These are phyloP conservation scores for Henricia sp. DNA, from an alignment of 53 echinoderm and acorn worm genomes.

Conservation along the genomic window DNA sequence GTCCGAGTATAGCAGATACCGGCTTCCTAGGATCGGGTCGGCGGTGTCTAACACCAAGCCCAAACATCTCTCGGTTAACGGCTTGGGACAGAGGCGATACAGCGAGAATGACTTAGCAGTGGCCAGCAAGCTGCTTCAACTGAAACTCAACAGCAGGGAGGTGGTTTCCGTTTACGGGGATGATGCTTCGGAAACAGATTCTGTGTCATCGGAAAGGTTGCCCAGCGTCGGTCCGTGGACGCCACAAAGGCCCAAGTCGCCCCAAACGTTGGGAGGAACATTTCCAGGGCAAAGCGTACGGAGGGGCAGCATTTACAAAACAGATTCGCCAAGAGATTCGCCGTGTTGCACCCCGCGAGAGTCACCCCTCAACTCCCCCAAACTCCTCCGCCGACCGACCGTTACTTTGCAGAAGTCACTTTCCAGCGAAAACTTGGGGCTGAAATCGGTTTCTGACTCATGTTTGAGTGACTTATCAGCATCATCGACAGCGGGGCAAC, in stretches of 20 bases:
- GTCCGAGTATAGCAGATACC: conserved; percentile 53
- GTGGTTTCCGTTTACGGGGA: not conserved
- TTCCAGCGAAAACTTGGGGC: conserved; percentile 24
- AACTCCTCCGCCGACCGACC: conserved; percentile 14
- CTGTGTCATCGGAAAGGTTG: not conserved
- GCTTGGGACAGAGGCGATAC: conserved; percentile 25
- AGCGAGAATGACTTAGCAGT: conserved; percentile 40
- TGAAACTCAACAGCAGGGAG: conserved; percentile 34
- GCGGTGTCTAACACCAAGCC: not conserved
- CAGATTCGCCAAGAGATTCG: conserved; percentile 40
- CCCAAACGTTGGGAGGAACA: not conserved
- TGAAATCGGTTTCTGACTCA: not conserved
- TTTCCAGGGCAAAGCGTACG: conserved; percentile 7
- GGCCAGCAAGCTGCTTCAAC: conserved; percentile 26
- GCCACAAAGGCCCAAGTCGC: not conserved
- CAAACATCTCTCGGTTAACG: not conserved
- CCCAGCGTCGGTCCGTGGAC: not conserved
- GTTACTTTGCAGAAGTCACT: conserved; percentile 6
- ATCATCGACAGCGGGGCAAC: conserved; percentile 18
- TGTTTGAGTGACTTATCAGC: conserved; percentile 21
- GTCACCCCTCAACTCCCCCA: conserved; percentile 37
- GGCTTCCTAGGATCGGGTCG: conserved; percentile 41
- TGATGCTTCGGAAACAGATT: not conserved
- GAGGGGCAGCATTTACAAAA: conserved; percentile 25
- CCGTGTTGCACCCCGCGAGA: conserved; percentile 23